Conservation (phyloP, 1,140 invertebrate species). For the Orius laevigatus region DNA sequence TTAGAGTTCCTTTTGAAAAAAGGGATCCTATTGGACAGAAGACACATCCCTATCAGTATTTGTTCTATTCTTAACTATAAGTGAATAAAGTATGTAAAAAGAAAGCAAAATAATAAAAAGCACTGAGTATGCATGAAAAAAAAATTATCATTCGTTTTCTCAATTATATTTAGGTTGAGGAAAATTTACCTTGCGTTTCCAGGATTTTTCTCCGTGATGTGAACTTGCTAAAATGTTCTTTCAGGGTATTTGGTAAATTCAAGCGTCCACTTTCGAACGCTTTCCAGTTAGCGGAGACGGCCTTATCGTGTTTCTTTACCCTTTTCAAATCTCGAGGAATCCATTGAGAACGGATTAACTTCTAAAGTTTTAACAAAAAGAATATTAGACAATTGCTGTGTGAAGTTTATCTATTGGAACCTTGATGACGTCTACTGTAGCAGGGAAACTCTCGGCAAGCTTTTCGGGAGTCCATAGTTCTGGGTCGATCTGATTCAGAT, state of each 20-base stretch:
- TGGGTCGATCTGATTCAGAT: constrained; percentile 45
- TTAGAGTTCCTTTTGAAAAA: no score
- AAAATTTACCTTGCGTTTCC: no score
- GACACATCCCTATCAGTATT: no score
- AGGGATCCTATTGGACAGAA: no score
- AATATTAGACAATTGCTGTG: background rate
- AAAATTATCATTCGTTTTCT: no score
- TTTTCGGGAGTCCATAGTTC: constrained; percentile 53
- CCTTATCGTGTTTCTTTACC: constrained; percentile 14
- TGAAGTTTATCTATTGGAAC: background rate
- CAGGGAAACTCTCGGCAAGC: constrained; percentile 63
- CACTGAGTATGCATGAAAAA: no score
- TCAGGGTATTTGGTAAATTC: constrained; percentile 10
- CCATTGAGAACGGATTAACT: constrained; percentile 17
- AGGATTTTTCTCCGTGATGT: background rate
- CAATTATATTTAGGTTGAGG: no score
- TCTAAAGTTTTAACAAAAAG: constrained; percentile 10
- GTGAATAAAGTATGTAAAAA: no score
- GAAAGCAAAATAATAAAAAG: no score
- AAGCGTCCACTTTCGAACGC: constrained; percentile 11
- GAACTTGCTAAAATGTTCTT: constrained; percentile 14
- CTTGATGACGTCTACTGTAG: constrained; percentile 36
- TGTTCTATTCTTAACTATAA: no score
- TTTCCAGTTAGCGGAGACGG: constrained; percentile 16
- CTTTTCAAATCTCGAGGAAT: constrained; percentile 4